Conservation (phyloP, 1,140 invertebrate species). For the Monochamus saltuarius region DNA sequence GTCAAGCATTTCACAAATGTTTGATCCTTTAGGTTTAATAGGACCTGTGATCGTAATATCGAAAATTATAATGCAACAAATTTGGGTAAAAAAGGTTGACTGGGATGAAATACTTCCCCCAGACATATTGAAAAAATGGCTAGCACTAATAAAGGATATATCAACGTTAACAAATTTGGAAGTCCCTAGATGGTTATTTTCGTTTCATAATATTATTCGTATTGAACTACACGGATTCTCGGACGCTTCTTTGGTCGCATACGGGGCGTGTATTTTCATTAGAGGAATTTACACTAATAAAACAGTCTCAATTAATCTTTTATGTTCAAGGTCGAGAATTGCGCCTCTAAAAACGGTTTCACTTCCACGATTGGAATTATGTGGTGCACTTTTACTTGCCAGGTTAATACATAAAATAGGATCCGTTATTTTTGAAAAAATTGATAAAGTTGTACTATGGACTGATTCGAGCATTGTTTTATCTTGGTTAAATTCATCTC, state of each 20-base stretch:
- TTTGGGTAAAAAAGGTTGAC: slow-evolving; percentile 48
- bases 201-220: not conserved
- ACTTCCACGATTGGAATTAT: slow-evolving; percentile 34
- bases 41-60: slow-evolving; percentile 45
- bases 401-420: slow-evolving; percentile 7
- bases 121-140: slow-evolving; percentile 21
- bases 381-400: slow-evolving; percentile 18
- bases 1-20: slow-evolving; percentile 45
- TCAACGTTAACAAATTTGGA: not conserved
- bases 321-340: slow-evolving; percentile 36
- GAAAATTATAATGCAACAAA: slow-evolving; percentile 52
- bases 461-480: slow-evolving; percentile 34
- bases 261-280: slow-evolving; percentile 18
- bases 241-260: slow-evolving; percentile 25
- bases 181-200: not conserved
- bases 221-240: slow-evolving; percentile 23
- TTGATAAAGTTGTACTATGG: slow-evolving; percentile 36
- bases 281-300: slow-evolving; percentile 5
- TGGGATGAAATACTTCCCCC: slow-evolving; percentile 51
- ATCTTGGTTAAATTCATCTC: slow-evolving; percentile 17
- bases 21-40: slow-evolving; percentile 52
- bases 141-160: not conserved
- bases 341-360: slow-evolving; percentile 38
- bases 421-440: slow-evolving; percentile 28
- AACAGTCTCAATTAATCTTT: slow-evolving; percentile 9